Base-by-base conservation (phyloP, 1,140 invertebrate species). In the Drosophila pandora region DNA sequence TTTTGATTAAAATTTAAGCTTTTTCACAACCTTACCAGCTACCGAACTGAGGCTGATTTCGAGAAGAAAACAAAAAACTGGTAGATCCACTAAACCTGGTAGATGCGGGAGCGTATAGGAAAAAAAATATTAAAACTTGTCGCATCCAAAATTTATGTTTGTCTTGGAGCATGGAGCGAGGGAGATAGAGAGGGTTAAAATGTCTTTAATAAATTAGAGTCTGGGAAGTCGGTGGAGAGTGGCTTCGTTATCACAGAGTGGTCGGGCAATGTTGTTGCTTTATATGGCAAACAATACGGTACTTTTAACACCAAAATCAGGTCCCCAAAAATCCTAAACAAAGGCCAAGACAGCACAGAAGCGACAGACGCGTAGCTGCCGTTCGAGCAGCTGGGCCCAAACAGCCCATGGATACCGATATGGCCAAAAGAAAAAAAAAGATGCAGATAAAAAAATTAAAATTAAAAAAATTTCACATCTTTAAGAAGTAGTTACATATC, bases 1-100 rank as follows among this genome's bases (percentile, higher is more conserved):
- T 88, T 88, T 88, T 88, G 84, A 88, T 88, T 88, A 88, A 88
- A 88, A 88, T 88, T 88, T 88, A 88, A 88, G 83, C 83, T 88
- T 88, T 88, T 88, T 88, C 83, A 88, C 83, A 88, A 89, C 83
- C 82, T 79, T 41, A 65, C 39, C 76, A 77, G 83, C 83, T 88
- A 88, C 83, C 79, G 83, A 74, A 68, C 70, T 77, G 50, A 39
- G 50, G 17, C 61, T 52, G 32, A 48, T 39, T 52, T 59, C 39
- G 58, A 63, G 41, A 48, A 41, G 17, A 58, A 48, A 25, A 52
- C 9, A 45, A 30, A 72, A 21, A 57, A 17, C 54, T 28, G 54
- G 45, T 49, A 32, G 22, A 49, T 59, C 32, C 17, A 54, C 8
- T 13, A 17, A 32, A 13, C 12, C 1, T 17, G 17, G 12, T 9